A percentile compares a stretch with the other conserved stretches of the same genome.
These are phyloP conservation scores for Saxidomus purpurata DNA, from an alignment of 1,140 invertebrate species.

Conservation along the genomic window DNA sequence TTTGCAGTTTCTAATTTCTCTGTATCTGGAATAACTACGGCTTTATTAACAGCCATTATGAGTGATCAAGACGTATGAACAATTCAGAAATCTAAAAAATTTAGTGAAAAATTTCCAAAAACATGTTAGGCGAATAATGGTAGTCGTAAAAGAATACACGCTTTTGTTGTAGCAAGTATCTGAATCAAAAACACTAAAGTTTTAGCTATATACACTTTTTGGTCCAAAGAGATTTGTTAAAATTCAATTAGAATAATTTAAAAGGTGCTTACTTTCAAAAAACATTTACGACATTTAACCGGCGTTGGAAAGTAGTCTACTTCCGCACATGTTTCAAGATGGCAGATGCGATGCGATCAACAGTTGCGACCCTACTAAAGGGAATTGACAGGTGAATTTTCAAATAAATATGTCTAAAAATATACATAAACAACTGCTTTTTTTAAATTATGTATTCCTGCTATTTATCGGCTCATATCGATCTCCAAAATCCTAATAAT, in stretches of 20 bases:
- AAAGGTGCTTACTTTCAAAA: neutral
- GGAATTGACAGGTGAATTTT: slow-evolving; percentile 92
- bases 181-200: neutral
- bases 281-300: neutral
- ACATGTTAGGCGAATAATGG: neutral
- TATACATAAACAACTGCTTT: no score
- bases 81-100: neutral
- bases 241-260: no score
- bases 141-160: slow-evolving; percentile 53
- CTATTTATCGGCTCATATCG: no score
- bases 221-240: no score
- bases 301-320: neutral
- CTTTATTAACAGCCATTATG: slow-evolving; percentile 33
- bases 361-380: slow-evolving; percentile 91
- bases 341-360: slow-evolving; percentile 92
- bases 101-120: neutral
- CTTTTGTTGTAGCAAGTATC: neutral
- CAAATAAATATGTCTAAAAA: no score
- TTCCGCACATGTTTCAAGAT: slow-evolving; percentile 76
- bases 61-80: neutral
- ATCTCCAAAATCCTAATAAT: no score
- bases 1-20: slow-evolving; percentile 76
- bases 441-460: no score
- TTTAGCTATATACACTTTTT: neutral
- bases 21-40: slow-evolving; percentile 54